Conservation (phyloP, 2,797 vertebrate genomes). For the Valencia hispanica region DNA sequence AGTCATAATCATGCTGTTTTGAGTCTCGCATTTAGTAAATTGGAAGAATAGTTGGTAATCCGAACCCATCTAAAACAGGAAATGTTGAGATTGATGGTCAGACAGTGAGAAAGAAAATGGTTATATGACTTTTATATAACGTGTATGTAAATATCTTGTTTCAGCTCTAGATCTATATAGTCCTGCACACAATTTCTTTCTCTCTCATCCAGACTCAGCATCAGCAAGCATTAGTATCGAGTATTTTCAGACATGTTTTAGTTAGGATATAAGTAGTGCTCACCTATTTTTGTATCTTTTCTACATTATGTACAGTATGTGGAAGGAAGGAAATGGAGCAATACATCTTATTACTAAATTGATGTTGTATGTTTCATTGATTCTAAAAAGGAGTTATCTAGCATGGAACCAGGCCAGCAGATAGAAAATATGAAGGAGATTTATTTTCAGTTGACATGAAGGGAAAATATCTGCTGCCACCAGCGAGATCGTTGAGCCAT, state of each 20-base stretch:
- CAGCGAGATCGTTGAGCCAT: slow-evolving; percentile 34
- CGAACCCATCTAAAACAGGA: not conserved
- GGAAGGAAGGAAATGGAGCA: slow-evolving; percentile 17
- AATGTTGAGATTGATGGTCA: not conserved
- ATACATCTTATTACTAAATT: slow-evolving; percentile 22
- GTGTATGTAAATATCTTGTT: not conserved
- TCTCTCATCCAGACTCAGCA: not conserved
- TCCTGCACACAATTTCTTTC: not conserved
- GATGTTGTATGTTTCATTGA: slow-evolving; percentile 21
- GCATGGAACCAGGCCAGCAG: not conserved
- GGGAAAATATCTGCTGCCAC: slow-evolving; percentile 27
- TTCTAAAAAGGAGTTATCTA: slow-evolving; percentile 11
- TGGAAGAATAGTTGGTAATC: not conserved
- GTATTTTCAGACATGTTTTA: not conserved
- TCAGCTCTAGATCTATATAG: not conserved
- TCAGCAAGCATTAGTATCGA: not conserved
- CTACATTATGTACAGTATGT: slow-evolving; percentile 15
- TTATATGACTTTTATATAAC: not conserved
- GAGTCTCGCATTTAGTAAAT: not conserved
- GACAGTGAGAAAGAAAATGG: not conserved
- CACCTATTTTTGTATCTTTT: slow-evolving; percentile 3
- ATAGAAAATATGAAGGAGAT: slow-evolving; percentile 8
- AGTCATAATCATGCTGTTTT: not conserved
- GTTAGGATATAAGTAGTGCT: not conserved
- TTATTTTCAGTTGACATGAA: slow-evolving; percentile 37